Evolutionary conservation across 2,113 vertebrate species (phyloP).

Genomic region (Pardalotus punctatus): DNA sequence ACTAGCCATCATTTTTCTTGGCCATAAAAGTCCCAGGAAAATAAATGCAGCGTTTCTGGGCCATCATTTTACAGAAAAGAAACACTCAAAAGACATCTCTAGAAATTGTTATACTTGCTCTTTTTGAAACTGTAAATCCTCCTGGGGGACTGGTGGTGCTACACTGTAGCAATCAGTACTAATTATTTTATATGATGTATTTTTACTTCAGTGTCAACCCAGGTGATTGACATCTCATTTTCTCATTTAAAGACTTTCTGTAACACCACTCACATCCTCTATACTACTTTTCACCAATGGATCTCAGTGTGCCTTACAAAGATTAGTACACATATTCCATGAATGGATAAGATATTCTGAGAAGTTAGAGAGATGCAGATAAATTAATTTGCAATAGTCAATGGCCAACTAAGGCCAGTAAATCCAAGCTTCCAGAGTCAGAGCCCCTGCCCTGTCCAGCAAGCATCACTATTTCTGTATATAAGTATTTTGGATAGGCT

Average conservation of each 20-base stretch:
- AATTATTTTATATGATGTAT: background rate
- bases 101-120: background rate
- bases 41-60: background rate
- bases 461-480: background rate
- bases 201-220: background rate
- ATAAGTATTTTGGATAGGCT: background rate
- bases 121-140: background rate
- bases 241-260: background rate
- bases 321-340: background rate
- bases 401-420: background rate
- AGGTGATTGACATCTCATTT: background rate
- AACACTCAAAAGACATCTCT: background rate
- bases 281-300: background rate
- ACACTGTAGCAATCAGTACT: background rate
- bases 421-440: background rate
- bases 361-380: background rate
- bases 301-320: background rate
- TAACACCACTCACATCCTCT: background rate
- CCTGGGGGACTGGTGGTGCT: no score
- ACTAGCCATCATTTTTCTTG: constrained; percentile 1
- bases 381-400: background rate
- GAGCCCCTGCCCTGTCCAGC: background rate
- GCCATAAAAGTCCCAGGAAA: background rate
- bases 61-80: background rate
- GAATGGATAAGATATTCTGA: background rate